These are phyloP conservation scores for Corynorhinus townsendii DNA, from an alignment of 2,113 vertebrate genomes.

Conservation along the genomic window DNA sequence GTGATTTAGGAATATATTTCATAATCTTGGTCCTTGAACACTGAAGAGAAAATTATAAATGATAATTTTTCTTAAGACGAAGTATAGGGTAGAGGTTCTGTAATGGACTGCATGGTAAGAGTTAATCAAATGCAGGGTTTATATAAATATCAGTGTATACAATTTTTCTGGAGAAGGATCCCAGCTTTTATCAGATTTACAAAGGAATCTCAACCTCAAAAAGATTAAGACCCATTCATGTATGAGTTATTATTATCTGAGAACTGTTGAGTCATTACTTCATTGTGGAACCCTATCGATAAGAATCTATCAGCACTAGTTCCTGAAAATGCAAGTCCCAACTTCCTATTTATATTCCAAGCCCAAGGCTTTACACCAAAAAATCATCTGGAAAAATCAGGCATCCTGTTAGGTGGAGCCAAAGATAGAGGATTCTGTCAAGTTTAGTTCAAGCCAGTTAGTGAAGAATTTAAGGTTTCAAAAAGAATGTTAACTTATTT, in stretches of 20 bases:
- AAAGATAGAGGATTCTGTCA: not conserved
- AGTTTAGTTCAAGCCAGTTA: conserved; percentile 3
- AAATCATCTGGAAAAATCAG: conserved; percentile 19
- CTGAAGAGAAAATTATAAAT: not conserved
- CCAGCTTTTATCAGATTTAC: conserved; percentile 12
- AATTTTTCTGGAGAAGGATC: not conserved
- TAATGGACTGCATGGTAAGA: not conserved
- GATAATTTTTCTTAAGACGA: not conserved
- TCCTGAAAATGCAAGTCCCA: not conserved
- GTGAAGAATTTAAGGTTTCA: conserved; percentile 3
- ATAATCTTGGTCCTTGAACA: not conserved
- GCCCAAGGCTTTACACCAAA: not conserved
- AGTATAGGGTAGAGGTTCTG: not conserved
- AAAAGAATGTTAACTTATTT: conserved; percentile 10
- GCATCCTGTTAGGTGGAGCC: not conserved
- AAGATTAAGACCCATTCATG: not conserved
- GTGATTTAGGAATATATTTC: not conserved
- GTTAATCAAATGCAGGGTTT: not conserved
- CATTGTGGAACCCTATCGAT: not conserved
- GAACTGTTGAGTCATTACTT: not conserved
- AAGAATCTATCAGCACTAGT: not conserved
- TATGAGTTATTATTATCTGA: not conserved
- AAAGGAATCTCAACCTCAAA: not conserved
- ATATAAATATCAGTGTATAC: not conserved
- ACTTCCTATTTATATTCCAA: conserved; percentile 5